Conservation (phyloP, 30 jellyfish, hydroid and myxozoan species). For the Haliclystus octoradiatus region DNA sequence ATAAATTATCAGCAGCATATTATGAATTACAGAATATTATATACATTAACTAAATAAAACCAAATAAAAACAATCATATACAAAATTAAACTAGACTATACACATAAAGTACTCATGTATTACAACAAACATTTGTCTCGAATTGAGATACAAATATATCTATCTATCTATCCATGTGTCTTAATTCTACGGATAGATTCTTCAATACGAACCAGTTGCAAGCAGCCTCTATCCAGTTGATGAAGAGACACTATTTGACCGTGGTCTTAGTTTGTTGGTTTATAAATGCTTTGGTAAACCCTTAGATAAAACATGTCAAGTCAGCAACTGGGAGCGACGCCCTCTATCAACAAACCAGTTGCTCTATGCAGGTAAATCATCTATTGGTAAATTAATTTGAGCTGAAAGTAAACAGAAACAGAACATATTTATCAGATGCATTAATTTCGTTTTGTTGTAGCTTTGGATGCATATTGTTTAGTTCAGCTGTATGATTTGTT, state of each 20-base stretch:
- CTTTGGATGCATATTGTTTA: constrained; percentile 83
- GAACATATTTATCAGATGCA: too few relatives aligned
- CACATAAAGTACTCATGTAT: too few relatives aligned
- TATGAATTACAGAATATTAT: too few relatives aligned
- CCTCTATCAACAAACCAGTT: constrained; percentile 66
- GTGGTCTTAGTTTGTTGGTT: constrained; percentile 70
- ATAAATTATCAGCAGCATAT: too few relatives aligned
- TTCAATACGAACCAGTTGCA: constrained; percentile 4
- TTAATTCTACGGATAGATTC: not conserved
- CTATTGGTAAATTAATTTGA: too few relatives aligned
- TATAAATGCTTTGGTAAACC: constrained; percentile 72
- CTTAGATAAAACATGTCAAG: constrained; percentile 80
- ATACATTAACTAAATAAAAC: too few relatives aligned
- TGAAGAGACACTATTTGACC: not conserved
- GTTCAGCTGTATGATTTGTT: constrained; percentile 50
- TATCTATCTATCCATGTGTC: not conserved
- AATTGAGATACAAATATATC: too few relatives aligned
- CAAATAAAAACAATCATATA: too few relatives aligned
- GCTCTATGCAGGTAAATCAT: constrained; percentile 77
- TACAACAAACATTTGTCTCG: too few relatives aligned
- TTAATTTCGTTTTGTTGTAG: too few relatives aligned
- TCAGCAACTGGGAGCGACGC: constrained; percentile 94
- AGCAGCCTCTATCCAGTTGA: not conserved
- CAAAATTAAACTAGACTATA: too few relatives aligned
- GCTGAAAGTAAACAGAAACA: too few relatives aligned